phyloP scores from a whole-genome alignment of 2,113 vertebrate genomes.

The Hystrix cristata region DNA sequence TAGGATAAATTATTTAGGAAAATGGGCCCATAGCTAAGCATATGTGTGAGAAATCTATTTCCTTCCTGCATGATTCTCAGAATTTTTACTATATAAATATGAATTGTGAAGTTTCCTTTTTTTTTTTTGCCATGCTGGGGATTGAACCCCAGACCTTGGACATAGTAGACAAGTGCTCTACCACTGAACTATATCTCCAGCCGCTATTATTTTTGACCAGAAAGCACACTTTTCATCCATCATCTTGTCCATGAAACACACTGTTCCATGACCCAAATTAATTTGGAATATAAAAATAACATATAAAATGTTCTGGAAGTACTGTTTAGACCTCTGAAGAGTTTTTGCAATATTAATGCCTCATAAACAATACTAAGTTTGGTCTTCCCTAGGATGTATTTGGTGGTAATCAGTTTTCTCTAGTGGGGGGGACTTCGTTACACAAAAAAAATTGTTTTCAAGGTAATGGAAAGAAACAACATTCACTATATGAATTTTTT shows the following conservation, averaged over 20 bases:
- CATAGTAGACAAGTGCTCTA: neutral
- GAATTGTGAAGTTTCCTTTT: neutral
- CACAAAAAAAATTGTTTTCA: constrained; percentile 1
- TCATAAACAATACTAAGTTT: constrained; percentile 16
- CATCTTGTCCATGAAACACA: neutral
- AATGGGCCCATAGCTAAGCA: neutral
- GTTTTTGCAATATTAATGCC: neutral
- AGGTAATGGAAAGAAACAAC: constrained; percentile 44
- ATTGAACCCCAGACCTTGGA: too few species aligned
- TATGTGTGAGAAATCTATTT: constrained; percentile 35
- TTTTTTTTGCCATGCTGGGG: neutral
- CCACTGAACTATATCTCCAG: neutral
- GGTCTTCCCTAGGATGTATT: constrained; percentile 26
- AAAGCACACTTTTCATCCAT: neutral
- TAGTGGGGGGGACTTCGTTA: constrained; percentile 2
- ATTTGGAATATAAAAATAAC: neutral
- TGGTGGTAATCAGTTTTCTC: constrained; percentile 8
- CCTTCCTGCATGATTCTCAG: neutral
- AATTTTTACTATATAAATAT: neutral
- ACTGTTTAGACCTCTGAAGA: neutral
- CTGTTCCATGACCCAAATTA: neutral
- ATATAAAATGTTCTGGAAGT: neutral
- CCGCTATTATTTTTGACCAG: neutral
- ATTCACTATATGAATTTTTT: constrained; percentile 61
- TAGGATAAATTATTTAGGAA: constrained; percentile 19